Percentiles rank a stretch among this genome's conserved stretches.
phyloP scores from a whole-genome alignment of 2,888 invertebrate species.

The Eumerus sabulonum region DNA sequence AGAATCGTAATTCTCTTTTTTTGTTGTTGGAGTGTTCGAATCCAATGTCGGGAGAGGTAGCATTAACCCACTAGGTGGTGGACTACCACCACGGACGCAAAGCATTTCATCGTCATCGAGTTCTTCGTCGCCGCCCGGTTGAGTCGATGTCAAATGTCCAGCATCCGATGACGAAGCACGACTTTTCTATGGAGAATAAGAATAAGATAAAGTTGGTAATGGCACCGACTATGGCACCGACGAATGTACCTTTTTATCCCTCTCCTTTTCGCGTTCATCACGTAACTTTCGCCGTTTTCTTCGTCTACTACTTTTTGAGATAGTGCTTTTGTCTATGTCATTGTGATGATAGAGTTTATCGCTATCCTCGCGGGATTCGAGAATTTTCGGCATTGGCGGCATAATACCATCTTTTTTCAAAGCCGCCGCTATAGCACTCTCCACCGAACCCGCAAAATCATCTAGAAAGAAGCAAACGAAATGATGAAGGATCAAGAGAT shows the following conservation, averaged over 20 bases:
- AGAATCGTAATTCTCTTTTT: slow-evolving; percentile 80
- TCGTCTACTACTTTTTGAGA: slow-evolving; percentile 73
- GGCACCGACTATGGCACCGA: too few species aligned
- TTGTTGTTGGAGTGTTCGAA: slow-evolving; percentile 66
- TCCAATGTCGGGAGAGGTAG: slow-evolving; percentile 71
- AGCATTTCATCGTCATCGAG: slow-evolving; percentile 90
- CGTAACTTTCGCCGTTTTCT: slow-evolving; percentile 76
- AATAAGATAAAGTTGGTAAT: background rate
- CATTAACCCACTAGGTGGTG: slow-evolving; percentile 76
- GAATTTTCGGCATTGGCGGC: slow-evolving; percentile 74
- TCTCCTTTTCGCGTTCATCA: slow-evolving; percentile 75
- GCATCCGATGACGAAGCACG: slow-evolving; percentile 71
- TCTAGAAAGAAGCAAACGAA: too few species aligned
- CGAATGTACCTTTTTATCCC: slow-evolving; percentile 70
- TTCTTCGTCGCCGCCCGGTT: slow-evolving; percentile 79
- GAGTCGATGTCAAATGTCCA: slow-evolving; percentile 71
- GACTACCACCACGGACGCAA: slow-evolving; percentile 88
- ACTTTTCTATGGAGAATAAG: slow-evolving; percentile 55
- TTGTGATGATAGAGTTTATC: slow-evolving; percentile 75
- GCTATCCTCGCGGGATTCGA: slow-evolving; percentile 81
- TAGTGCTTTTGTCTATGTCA: slow-evolving; percentile 72
- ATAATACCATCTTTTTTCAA: slow-evolving; percentile 84
- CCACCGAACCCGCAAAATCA: slow-evolving; percentile 89
- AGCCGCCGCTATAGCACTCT: slow-evolving; percentile 88
- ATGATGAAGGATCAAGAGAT: slow-evolving; percentile 7